Evolutionary conservation across 2,113 vertebrate genomes (phyloP).

Genomic region (Pyrgilauda ruficollis): DNA sequence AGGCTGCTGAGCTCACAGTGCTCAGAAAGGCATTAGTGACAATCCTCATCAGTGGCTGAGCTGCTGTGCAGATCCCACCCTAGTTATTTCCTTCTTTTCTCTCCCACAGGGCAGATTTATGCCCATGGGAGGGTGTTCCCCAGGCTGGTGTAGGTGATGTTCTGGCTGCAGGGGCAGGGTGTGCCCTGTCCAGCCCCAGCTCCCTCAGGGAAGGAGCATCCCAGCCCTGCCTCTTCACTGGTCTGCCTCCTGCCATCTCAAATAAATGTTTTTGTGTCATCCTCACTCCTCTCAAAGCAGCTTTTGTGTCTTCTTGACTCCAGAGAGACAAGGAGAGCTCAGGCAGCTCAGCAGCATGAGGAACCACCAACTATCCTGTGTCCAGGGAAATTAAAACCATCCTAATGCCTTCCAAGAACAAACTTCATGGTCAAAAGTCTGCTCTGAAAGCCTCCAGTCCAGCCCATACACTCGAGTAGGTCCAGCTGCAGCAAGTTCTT

Average conservation of each 20-base stretch:
- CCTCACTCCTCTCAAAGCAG: background rate
- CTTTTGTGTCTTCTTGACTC: background rate
- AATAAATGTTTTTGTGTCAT: background rate
- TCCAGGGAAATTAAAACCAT: background rate
- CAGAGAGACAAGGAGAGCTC: background rate
- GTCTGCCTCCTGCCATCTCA: background rate
- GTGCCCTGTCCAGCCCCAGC: fast-evolving
- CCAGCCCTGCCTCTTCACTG: background rate
- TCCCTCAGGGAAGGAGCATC: background rate
- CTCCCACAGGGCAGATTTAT: background rate
- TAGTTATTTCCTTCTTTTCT: background rate
- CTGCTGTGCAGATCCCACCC: background rate
- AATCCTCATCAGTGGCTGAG: background rate
- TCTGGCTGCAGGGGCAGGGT: background rate
- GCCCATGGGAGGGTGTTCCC: fast-evolving
- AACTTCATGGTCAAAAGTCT: background rate
- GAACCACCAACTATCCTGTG: background rate
- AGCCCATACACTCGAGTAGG: background rate
- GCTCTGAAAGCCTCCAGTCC: background rate
- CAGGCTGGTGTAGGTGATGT: background rate
- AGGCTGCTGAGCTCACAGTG: background rate
- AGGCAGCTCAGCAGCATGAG: background rate
- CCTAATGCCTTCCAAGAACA: background rate
- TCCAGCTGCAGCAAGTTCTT: background rate
- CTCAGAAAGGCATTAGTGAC: background rate